A percentile compares a stretch with the other conserved stretches of the same genome.
Evolutionary conservation across 23 tunicate species (phyloP).

Genomic region (Oikopleura albicans): DNA sequence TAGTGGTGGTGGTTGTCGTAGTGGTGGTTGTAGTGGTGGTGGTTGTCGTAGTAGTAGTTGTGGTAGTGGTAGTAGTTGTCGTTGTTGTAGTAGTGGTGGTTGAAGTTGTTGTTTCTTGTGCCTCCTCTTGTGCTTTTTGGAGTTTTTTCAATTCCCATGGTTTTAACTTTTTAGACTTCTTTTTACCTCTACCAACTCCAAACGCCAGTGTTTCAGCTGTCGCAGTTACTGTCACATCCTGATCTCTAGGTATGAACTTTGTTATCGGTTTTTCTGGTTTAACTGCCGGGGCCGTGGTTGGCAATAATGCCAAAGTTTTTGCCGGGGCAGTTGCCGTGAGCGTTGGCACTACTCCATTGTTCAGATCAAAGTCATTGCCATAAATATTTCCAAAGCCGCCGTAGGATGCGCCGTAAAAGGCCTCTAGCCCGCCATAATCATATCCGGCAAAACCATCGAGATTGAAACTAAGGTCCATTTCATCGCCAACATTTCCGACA

Average conservation of each 20-base stretch:
- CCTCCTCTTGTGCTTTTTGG: neutral
- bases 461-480: neutral
- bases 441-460: constrained; percentile 7
- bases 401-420: constrained; percentile 4
- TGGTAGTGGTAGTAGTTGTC: neutral
- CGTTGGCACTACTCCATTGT: constrained; percentile 5
- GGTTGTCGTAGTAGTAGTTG: constrained; percentile 6
- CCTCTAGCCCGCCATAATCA: neutral
- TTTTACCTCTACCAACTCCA: neutral
- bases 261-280: neutral
- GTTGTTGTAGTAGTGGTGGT: constrained; percentile 7
- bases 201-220: neutral
- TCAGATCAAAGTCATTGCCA: neutral
- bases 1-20: neutral
- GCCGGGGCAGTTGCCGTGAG: neutral
- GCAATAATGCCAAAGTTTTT: neutral
- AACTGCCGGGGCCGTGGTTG: neutral
- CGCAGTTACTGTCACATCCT: neutral
- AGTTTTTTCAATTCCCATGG: neutral
- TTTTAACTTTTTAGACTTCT: neutral
- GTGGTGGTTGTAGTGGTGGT: constrained; percentile 7
- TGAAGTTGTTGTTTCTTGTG: neutral
- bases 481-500: constrained; percentile 14
- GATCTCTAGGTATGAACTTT: neutral
- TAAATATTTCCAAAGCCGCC: neutral